Evolutionary conservation across 2,888 invertebrate species (phyloP).

Genomic region (Dioctria linearis): DNA sequence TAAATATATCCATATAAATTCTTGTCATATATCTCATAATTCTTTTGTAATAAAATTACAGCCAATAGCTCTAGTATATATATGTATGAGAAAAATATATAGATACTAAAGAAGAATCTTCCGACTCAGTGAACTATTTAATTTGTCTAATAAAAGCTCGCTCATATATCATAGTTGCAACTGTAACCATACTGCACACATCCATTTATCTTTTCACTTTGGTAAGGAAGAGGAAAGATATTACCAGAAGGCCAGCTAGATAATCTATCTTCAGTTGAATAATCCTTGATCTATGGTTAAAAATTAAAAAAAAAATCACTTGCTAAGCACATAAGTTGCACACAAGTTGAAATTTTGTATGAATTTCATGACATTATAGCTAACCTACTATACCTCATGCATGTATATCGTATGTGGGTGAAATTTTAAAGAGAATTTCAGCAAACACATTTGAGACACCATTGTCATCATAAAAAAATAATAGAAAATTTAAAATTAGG

Average conservation of each 20-base stretch:
- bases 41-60: no score
- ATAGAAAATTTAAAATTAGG: no score
- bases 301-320: not conserved
- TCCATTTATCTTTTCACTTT: not conserved
- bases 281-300: not conserved
- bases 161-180: constrained; percentile 6
- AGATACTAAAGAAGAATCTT: not conserved
- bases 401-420: not conserved
- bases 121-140: constrained; percentile 22
- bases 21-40: no score
- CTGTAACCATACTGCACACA: not conserved
- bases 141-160: constrained; percentile 15
- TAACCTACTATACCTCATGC: no score
- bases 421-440: not conserved
- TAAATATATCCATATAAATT: no score
- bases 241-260: not conserved
- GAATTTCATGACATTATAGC: not conserved
- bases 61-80: no score
- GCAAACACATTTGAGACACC: no score
- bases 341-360: not conserved
- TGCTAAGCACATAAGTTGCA: not conserved
- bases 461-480: no score
- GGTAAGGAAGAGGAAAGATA: not conserved
- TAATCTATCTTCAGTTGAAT: not conserved
- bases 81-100: no score